Base-by-base conservation (phyloP, 64 coral and sea anemone genomes). In the Montipora capricornis region DNA sequence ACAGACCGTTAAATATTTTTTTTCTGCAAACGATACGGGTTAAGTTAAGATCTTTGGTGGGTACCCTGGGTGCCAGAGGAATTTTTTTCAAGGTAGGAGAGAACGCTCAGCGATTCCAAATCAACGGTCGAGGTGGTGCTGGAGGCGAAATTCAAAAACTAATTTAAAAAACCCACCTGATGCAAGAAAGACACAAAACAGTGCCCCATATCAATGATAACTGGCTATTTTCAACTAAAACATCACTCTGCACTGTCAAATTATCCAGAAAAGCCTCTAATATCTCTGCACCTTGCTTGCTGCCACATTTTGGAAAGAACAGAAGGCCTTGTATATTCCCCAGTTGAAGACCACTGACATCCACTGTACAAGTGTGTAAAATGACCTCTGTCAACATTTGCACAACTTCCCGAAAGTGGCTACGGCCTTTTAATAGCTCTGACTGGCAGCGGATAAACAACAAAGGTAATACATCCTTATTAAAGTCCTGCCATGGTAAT, bases 291-390 rank as follows among this genome's bases (percentile, higher is more conserved):
- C 95, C 79, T 47, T 59, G n/a, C 16, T 90, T 93, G 1, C 87
- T 77, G 12, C 77, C 91, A 70, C 69, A 84, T 24, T 93, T 96
- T 8, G 90, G 90, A 66, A 96, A 93, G 67, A 75, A 93, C n/a
- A 89, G 20, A n/a, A 58, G 10, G 10, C 71, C 87, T 80, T 93
- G 76, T 45, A 73, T 83, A 14, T 70, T 49, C 16, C 5, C 55
- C 37, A 93, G n/a, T 20, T 83, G 76, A 45, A 83, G 80, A n/a
- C 55, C 80, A 93, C 78, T 52, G 20, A 44, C 55, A 69, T 87
- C 61, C 17, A 48, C 44, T 6, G 77, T 60, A 8, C 68, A 22
- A 44, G 13, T 71, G 24, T 53, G 17, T 24, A 93, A 8, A 16
- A 96, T 77, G 29, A 90, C 62, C 19, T 93, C 86, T 29, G 87